A percentile compares a stretch with the other conserved stretches of the same genome.
phyloP scores from a whole-genome alignment of 2,888 invertebrate genomes.

The Drosophila anceps region DNA sequence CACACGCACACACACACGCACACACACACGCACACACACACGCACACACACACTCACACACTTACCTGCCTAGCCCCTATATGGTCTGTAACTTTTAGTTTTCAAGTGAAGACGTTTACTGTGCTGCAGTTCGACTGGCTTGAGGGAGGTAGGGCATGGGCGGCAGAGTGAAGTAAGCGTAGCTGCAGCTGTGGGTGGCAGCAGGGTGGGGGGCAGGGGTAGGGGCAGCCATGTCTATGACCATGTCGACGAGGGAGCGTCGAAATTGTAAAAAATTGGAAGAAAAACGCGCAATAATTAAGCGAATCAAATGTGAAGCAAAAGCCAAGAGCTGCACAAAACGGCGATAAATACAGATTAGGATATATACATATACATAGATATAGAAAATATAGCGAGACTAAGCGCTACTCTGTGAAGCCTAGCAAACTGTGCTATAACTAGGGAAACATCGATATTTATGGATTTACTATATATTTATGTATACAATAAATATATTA shows the following conservation, averaged over 20 bases:
- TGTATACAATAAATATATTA: no score
- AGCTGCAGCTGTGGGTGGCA: neutral
- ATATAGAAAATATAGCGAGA: slow-evolving; percentile 1
- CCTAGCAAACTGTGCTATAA: neutral
- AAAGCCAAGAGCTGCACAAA: slow-evolving; percentile 24
- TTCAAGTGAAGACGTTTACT: slow-evolving; percentile 38
- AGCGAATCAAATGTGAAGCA: slow-evolving; percentile 47
- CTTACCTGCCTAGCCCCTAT: slow-evolving; percentile 21
- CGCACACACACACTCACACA: neutral
- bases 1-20: slow-evolving; percentile 2
- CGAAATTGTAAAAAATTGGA: slow-evolving; percentile 54
- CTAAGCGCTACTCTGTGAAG: neutral
- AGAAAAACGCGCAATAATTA: slow-evolving; percentile 71
- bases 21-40: no score
- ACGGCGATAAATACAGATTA: slow-evolving; percentile 21
- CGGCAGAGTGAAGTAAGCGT: neutral
- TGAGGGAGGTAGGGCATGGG: neutral
- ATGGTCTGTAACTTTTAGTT: slow-evolving; percentile 31
- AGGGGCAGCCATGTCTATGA: slow-evolving; percentile 18
- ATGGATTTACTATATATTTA: neutral
- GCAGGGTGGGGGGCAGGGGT: neutral
- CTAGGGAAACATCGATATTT: neutral
- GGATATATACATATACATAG: slow-evolving; percentile 4
- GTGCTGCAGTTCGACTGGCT: neutral
- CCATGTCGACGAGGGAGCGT: slow-evolving; percentile 32